phyloP scores from a whole-genome alignment of 2,113 vertebrate species.

The Synchiropus splendidus region DNA sequence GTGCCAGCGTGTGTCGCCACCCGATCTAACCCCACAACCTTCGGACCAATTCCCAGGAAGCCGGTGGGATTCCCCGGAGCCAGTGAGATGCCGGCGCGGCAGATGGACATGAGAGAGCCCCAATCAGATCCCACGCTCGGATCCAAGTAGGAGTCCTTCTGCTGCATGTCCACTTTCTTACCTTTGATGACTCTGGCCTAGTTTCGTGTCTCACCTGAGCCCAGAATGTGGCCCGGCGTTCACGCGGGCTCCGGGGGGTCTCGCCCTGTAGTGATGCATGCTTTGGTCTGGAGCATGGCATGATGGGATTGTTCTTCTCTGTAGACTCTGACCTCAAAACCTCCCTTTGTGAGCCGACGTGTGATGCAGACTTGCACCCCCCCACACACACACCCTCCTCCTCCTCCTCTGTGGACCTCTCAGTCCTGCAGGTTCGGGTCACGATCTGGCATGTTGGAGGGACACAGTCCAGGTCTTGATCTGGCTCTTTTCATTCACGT shows the following conservation, averaged over 20 bases:
- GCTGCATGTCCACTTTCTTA: slow-evolving; percentile 68
- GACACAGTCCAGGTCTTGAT: no score
- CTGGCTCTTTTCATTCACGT: no score
- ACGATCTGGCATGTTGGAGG: slow-evolving; percentile 47
- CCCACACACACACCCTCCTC: slow-evolving; percentile 18
- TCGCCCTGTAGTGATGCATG: slow-evolving; percentile 52
- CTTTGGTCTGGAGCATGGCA: slow-evolving; percentile 68
- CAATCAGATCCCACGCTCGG: slow-evolving; percentile 77
- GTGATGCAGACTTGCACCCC: slow-evolving; percentile 29
- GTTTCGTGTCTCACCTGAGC: no score
- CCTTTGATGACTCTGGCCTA: slow-evolving; percentile 40
- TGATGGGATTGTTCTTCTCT: slow-evolving; percentile 44
- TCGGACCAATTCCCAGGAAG: slow-evolving; percentile 70
- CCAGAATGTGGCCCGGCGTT: no score
- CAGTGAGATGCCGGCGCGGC: slow-evolving; percentile 71
- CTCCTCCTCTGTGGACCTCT: slow-evolving; percentile 25
- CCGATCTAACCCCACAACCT: slow-evolving; percentile 65
- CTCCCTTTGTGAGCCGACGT: slow-evolving; percentile 4
- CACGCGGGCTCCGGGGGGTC: no score
- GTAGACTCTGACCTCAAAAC: no score
- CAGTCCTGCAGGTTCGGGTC: no score
- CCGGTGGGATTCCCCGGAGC: slow-evolving; percentile 73
- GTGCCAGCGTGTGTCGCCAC: slow-evolving; percentile 31
- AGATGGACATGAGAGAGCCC: slow-evolving; percentile 76
- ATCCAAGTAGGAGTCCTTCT: slow-evolving; percentile 75